Evolutionary conservation across 2,888 invertebrate species (phyloP).

Genomic region (Ellobium chinense): DNA sequence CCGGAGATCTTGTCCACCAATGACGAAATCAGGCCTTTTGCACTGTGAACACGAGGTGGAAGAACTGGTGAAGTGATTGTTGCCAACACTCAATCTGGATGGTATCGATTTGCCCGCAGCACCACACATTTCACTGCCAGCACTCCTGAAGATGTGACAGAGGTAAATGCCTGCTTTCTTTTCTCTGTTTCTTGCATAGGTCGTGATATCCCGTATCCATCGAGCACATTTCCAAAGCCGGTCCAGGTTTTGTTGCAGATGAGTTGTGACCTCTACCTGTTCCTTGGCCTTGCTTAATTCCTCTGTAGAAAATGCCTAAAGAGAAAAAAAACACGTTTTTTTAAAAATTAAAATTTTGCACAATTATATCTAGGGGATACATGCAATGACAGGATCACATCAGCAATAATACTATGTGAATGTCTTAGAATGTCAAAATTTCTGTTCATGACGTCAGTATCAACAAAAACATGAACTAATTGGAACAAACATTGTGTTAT

Average conservation of each 20-base stretch:
- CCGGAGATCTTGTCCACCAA: conserved; percentile 70
- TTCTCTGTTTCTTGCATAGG: conserved; percentile 89
- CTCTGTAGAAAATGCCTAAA: conserved; percentile 90
- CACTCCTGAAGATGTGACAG: conserved; percentile 58
- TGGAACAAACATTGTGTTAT: too few relatives aligned
- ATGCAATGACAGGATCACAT: neutral
- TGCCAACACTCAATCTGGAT: conserved; percentile 28
- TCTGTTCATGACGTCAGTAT: too few relatives aligned
- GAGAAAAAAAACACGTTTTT: conserved; percentile 6
- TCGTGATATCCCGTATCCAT: conserved; percentile 97
- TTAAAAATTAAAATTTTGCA: neutral
- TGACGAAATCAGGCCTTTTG: conserved; percentile 59
- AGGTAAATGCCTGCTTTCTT: conserved; percentile 80
- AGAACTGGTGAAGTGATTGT: conserved; percentile 52
- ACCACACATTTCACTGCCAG: neutral
- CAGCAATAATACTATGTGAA: neutral
- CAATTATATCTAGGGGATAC: neutral
- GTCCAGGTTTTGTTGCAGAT: conserved; percentile 91
- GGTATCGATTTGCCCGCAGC: neutral
- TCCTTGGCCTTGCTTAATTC: conserved; percentile 93
- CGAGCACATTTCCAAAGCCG: conserved; percentile 94
- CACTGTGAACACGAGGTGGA: conserved; percentile 50
- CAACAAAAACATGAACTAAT: too few relatives aligned
- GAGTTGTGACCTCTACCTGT: conserved; percentile 88
- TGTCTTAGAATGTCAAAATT: too few relatives aligned